Evolutionary conservation across 1,140 invertebrate genomes (phyloP), one percentile per base, ranked within the genome.

Genomic region (Brachionus angularis): DNA sequence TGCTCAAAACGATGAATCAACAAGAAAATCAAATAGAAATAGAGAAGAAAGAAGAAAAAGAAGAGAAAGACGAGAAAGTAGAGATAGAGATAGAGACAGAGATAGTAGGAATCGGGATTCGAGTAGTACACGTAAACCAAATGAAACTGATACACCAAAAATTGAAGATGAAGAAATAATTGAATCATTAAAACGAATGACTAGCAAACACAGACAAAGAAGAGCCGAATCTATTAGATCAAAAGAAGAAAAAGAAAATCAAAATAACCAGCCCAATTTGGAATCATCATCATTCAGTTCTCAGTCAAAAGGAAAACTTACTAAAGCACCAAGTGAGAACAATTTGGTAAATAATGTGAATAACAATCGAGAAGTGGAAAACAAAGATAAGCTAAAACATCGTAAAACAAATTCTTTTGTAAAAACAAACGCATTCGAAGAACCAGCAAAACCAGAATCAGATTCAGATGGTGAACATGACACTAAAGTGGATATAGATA

Each of bases 401-500:
- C 8, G 49, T 21, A 3, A 4, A n/a, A 31, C 49, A 3, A 52
- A 52, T 52, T 31, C 14, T 10, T 5, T 18, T 3, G 7, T 18
- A 23, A 44, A 31, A 27, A 67, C 46, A 67, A 25, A 21, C 23
- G 62, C 62, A 5, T 67, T 67, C 36, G 39, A 67, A 29, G 39
- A n/a, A n/a, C n/a, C 27, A 33, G 8, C 39, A 14, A 67, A 67
- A 47, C 42, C 14, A 12, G 42, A 67, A n/a, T 67, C 62, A 21
- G 62, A 67, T n/a, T 47, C 62, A n/a, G 62, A 67, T 10, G 62
- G 23, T 8, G 62, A 50, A 67, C 5, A 29, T 10, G 53, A 58
- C 25, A 33, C 47, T 8, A 67, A 67, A 47, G 29, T 67, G 8
- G 39, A 31, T 12, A 67, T 67, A 12, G 42, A 67, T 12, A 67